Evolutionary conservation across 2,113 vertebrate genomes (phyloP).

Genomic region (Aspiorhynchus laticeps): DNA sequence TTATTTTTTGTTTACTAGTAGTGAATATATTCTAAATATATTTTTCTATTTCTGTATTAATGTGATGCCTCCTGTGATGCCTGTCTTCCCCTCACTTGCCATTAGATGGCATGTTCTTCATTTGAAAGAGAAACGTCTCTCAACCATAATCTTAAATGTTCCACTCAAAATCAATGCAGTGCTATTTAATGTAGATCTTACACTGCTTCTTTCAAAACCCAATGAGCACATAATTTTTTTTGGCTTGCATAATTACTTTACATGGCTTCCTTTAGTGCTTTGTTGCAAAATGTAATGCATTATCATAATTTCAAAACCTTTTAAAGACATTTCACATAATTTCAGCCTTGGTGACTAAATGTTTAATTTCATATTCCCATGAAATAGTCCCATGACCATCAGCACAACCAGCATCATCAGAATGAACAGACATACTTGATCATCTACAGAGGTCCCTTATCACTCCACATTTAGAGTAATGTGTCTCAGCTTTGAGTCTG

Average conservation of each 20-base stretch:
- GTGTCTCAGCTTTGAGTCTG: constrained; percentile 3
- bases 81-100: constrained; percentile 11
- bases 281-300: not conserved
- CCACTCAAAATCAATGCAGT: not conserved
- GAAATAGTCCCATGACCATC: not conserved
- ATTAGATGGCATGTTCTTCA: constrained; percentile 54
- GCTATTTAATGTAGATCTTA: not conserved
- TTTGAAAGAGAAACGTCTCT: not conserved
- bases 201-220: not conserved
- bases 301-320: not conserved
- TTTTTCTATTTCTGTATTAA: not conserved
- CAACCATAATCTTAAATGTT: not conserved
- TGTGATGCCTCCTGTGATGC: not conserved
- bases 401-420: constrained; percentile 48
- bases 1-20: not conserved
- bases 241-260: not conserved
- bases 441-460: constrained; percentile 43
- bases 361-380: constrained; percentile 46
- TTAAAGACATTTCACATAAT: not conserved
- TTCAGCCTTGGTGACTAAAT: not conserved
- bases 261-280: not conserved
- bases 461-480: constrained; percentile 30
- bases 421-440: constrained; percentile 35
- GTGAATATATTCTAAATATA: not conserved
- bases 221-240: not conserved